These are phyloP conservation scores for Odontomyia ornata DNA, from an alignment of 2,888 invertebrate species.

Conservation along the genomic window DNA sequence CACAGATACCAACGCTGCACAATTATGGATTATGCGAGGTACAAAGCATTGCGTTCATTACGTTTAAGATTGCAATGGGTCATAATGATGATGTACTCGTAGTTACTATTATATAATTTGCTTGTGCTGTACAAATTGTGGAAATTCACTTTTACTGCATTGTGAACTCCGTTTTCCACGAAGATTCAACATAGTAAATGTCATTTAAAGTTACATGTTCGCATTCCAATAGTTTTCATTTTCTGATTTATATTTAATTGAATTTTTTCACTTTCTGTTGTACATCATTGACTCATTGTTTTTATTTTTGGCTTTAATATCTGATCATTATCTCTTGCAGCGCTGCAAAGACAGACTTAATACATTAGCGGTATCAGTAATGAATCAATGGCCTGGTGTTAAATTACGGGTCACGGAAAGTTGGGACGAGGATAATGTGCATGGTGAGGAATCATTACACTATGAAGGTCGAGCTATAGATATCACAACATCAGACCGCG, in stretches of 20 bases:
- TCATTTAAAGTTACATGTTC: neutral
- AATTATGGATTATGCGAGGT: conserved; percentile 3
- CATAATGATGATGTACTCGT: conserved; percentile 29
- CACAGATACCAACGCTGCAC: neutral
- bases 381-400: conserved; percentile 99
- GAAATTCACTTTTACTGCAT: too few species aligned
- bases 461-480: conserved; percentile 97
- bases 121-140: neutral
- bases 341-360: conserved; percentile 95
- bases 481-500: conserved; percentile 92
- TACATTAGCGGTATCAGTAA: conserved; percentile 92
- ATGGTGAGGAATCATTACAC: conserved; percentile 81
- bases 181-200: neutral
- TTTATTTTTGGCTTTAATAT: neutral
- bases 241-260: conserved; percentile 1
- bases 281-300: too few species aligned
- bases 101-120: neutral
- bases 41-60: neutral
- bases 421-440: conserved; percentile 90
- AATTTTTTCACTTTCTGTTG: neutral
- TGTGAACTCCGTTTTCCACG: neutral
- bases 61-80: conserved; percentile 10
- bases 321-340: conserved; percentile 69
- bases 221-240: neutral
- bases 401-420: conserved; percentile 92